phyloP scores from a whole-genome alignment of 2,888 invertebrate species.

The Pristionchus mayeri region DNA sequence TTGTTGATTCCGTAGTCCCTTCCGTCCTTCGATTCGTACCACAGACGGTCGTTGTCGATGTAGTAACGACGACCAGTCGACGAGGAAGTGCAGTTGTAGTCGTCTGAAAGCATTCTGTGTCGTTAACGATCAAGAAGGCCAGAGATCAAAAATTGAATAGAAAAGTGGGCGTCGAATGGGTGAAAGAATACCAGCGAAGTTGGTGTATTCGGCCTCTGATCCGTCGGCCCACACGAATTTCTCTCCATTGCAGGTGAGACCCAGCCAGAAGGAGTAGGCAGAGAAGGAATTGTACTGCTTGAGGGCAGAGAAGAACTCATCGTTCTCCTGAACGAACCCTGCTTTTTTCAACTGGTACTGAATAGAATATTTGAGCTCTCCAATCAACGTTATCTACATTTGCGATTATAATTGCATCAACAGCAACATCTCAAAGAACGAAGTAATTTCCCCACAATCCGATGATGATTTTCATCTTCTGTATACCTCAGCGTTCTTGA shows the following conservation, averaged over 20 bases:
- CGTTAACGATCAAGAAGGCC: no score
- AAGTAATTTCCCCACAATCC: no score
- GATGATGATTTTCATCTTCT: no score
- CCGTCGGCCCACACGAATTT: slow-evolving; percentile 37
- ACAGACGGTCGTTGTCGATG: slow-evolving; percentile 32
- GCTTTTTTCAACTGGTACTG: neutral
- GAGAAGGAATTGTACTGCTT: neutral
- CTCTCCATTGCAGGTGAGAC: neutral
- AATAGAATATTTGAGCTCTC: neutral
- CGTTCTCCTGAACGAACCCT: neutral
- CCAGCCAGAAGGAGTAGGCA: slow-evolving; percentile 10
- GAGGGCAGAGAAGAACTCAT: neutral
- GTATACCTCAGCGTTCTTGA: neutral
- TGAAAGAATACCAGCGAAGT: neutral
- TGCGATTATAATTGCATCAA: neutral
- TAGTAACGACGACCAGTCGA: neutral
- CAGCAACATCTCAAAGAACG: no score
- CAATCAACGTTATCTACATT: neutral
- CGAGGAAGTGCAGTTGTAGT: slow-evolving; percentile 25
- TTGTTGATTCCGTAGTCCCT: neutral
- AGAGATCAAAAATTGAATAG: neutral
- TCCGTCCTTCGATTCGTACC: neutral
- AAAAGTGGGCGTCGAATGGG: no score
- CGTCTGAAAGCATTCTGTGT: neutral
- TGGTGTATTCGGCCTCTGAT: slow-evolving; percentile 23